Evolutionary conservation across 2,888 invertebrate species (phyloP), one percentile per base, ranked within the genome.

Genomic region (Caenorhabditis sp.): DNA sequence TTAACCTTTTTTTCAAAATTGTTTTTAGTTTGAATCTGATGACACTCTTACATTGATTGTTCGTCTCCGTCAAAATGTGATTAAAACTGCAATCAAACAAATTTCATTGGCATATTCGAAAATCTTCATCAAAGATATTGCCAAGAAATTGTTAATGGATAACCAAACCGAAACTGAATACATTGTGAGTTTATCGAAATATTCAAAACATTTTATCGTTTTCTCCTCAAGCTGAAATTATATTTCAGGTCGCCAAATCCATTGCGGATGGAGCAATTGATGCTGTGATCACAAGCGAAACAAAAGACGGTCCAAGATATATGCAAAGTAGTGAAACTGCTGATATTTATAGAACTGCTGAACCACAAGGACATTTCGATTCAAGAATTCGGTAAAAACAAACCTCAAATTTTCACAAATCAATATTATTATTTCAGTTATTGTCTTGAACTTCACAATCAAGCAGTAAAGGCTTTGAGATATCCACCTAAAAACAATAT

Each of bases 401-500:
- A 23, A 3, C 27, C 10, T 55, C 6, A 51, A n/a, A n/a, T n/a
- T n/a, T n/a, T n/a, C n/a, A n/a, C n/a, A n/a, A n/a, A n/a, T n/a
- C n/a, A n/a, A n/a, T n/a, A n/a, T n/a, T n/a, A n/a, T n/a, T n/a
- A n/a, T 57, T 64, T 50, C 59, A 79, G 78, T 26, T 99, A 99
- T 89, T 99, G 99, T 87, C 91, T 99, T 79, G 95, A 97, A 89
- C 91, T 99, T 81, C 97, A 99, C 88, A 97, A 99, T 89, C 96
- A 97, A 89, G 97, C 97, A 89, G 97, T 99, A 27, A 72, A 99
- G 89, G 97, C 99, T 0, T 97, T 99, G 95, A 92, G 99, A 81
- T 99, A 97, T 90, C 99, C 99, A 23, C 97, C 97, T 88, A 95
- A 97, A 0, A 97, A 97, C 90, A 97, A 97, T 23, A 95, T 96